Conservation (phyloP, 2,888 invertebrate genomes). For the Archips crataeganus region DNA sequence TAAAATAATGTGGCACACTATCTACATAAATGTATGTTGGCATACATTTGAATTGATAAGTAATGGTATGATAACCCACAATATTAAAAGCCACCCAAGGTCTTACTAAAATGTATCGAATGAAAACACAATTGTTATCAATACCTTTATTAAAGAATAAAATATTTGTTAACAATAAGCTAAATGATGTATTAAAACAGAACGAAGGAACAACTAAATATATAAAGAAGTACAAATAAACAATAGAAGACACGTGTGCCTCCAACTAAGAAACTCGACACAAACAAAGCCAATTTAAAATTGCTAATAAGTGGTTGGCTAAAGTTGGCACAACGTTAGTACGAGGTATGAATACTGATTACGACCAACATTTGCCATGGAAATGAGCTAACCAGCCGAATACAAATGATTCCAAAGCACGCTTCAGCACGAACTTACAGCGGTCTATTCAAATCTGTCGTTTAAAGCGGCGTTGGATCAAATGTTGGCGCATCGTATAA, state of each 20-base stretch:
- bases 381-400: conserved; percentile 50
- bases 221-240: conserved; percentile 37
- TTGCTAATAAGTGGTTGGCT: conserved; percentile 76
- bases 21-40: conserved; percentile 46
- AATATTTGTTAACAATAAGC: conserved; percentile 15
- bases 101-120: conserved; percentile 25
- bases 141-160: conserved; percentile 26
- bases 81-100: conserved; percentile 29
- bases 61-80: conserved; percentile 44
- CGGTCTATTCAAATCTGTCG: conserved; percentile 24
- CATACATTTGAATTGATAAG: conserved; percentile 39
- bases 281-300: conserved; percentile 76
- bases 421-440: conserved; percentile 26
- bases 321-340: conserved; percentile 69
- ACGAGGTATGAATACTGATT: conserved; percentile 70
- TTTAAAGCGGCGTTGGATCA: conserved; percentile 10
- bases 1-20: conserved; percentile 55
- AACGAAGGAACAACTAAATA: conserved; percentile 23
- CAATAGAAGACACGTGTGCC: conserved; percentile 59
- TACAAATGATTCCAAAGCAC: conserved; percentile 42
- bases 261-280: conserved; percentile 53
- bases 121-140: conserved; percentile 37
- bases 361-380: conserved; percentile 57
- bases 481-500: conserved; percentile 28
- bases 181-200: conserved; percentile 23